Evolutionary conservation across 2,797 vertebrate species (phyloP), one percentile per base, ranked within the genome.

Genomic region (Ibycter americanus): DNA sequence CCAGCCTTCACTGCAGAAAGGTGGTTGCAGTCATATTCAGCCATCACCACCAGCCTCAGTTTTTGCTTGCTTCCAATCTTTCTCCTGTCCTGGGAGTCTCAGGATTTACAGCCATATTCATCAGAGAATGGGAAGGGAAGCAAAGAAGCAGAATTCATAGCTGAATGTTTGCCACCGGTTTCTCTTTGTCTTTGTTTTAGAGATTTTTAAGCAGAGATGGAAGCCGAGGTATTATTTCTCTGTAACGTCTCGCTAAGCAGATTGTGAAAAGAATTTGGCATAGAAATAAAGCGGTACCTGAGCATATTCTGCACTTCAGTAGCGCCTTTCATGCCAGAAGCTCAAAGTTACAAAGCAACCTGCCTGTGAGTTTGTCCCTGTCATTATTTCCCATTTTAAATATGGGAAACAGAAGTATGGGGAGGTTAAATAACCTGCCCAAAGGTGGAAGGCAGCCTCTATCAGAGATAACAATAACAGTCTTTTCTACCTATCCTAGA

Each of bases 271-370:
- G n/a, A 61, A 71, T 72, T 93, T 96, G 93, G 83, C 83, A 93
- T 26, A 87, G 77, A 83, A 83, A 86, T 77, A 71, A 93, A 94
- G 61, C 1, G 3, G 61, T 76, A 93, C 40, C 55, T 89, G 78
- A 90, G 51, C 78, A 68, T 67, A 86, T 78, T 90, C 79, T 77
- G 17, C 38, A 94, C 63, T 97, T 96, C 93, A 96, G 23, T 83
- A 87, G 46, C 44, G 25, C 58, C 61, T 97, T 97, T 95, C 65
- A 96, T 96, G 81, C 51, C 18, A 74, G 81, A 92, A 58, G 56
- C 83, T 93, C 89, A 96, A 96, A 92, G 91, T 73, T 93, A 87
- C 5, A 22, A 94, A 91, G 44, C 71, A 91, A 80, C 74, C 95
- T 0, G 2, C 40, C 83, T 89, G 32, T 59, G 63, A 96, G 79